Evolutionary conservation across 2,113 vertebrate genomes (phyloP).

Genomic region (Sinocyclocheilus anshuiensis): DNA sequence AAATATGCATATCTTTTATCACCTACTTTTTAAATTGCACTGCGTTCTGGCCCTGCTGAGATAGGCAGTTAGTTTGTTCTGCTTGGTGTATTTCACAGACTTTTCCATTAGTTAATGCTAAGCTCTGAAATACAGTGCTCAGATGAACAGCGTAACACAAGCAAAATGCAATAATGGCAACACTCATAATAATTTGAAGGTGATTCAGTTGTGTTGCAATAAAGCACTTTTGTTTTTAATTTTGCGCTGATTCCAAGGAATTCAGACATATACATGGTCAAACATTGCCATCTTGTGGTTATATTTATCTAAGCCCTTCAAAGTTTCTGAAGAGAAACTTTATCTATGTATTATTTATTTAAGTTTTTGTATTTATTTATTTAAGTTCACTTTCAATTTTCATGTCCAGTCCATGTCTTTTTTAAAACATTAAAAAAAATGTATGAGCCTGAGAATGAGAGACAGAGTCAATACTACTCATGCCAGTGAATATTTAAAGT

Average conservation of each 20-base stretch:
- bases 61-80: conserved; percentile 19
- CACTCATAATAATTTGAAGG: conserved; percentile 12
- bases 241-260: conserved; percentile 28
- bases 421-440: conserved; percentile 33
- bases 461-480: conserved; percentile 66
- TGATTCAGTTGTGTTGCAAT: conserved; percentile 34
- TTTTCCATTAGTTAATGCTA: neutral
- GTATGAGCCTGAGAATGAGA: conserved; percentile 64
- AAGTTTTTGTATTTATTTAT: conserved; percentile 25
- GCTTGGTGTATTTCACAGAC: conserved; percentile 24
- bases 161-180: conserved; percentile 38
- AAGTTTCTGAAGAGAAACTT: neutral
- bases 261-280: conserved; percentile 57
- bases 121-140: conserved; percentile 20
- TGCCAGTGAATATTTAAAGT: conserved; percentile 63
- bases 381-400: conserved; percentile 31
- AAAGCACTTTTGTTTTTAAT: conserved; percentile 29
- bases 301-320: neutral
- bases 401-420: conserved; percentile 44
- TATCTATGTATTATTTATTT: conserved; percentile 4
- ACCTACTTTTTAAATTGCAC: neutral
- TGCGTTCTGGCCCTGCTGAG: conserved; percentile 6
- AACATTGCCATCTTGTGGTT: conserved; percentile 75
- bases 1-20: conserved; percentile 21
- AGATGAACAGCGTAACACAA: conserved; percentile 16